Evolutionary conservation across 2,797 vertebrate genomes (phyloP).

Genomic region (Momotus momota): DNA sequence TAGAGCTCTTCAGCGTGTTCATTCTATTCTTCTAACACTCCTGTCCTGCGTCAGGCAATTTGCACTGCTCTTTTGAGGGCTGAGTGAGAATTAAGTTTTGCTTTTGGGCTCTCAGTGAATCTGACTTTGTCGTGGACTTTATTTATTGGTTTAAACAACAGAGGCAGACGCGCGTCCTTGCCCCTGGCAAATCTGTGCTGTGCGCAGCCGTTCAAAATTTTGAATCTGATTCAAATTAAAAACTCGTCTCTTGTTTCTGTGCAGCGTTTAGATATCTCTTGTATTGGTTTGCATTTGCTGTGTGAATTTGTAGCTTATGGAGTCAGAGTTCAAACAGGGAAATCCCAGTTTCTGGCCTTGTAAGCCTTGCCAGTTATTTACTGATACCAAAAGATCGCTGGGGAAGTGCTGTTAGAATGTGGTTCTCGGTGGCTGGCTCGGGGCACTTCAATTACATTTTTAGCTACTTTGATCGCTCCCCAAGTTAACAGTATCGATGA

Average conservation of each 20-base stretch:
- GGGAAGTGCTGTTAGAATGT: background rate
- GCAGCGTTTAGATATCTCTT: background rate
- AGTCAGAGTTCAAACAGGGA: background rate
- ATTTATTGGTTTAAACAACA: background rate
- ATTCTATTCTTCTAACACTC: background rate
- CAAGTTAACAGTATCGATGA: background rate
- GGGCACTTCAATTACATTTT: background rate
- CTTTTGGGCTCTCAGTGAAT: background rate
- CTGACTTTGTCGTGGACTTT: background rate
- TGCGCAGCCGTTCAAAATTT: background rate
- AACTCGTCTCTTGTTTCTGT: background rate
- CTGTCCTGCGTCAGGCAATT: background rate
- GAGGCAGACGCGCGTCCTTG: fast-evolving
- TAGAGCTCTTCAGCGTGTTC: background rate
- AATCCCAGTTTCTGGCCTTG: background rate
- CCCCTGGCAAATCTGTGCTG: background rate
- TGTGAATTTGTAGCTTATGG: background rate
- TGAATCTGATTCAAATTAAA: background rate
- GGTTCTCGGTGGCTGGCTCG: background rate
- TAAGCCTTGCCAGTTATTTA: background rate
- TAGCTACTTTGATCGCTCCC: background rate
- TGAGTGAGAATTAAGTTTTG: background rate
- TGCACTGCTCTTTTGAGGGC: background rate
- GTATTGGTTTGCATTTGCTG: background rate
- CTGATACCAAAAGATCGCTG: background rate